Conservation (phyloP, 2,888 invertebrate genomes). For the Cotesia congregata region DNA sequence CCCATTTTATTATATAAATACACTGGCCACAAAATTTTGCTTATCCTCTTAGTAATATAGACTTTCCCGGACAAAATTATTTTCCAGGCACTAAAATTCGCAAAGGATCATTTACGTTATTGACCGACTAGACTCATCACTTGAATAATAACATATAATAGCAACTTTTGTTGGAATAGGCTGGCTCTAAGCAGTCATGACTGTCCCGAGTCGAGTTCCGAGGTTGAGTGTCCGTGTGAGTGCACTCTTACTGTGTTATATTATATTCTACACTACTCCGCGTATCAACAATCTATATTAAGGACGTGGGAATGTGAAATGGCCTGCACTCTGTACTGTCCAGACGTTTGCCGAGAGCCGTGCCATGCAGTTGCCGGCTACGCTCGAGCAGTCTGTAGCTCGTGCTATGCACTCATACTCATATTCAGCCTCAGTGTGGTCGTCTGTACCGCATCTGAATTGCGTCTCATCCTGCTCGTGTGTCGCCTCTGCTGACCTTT, state of each 20-base stretch:
- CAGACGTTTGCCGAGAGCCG: slow-evolving; percentile 39
- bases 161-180: not conserved
- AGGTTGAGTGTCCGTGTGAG: slow-evolving; percentile 28
- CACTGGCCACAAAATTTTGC: no score
- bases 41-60: no score
- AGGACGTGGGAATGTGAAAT: slow-evolving; percentile 67
- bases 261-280: slow-evolving; percentile 29
- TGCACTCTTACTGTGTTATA: slow-evolving; percentile 36
- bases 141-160: not conserved
- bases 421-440: no score
- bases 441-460: no score
- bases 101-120: no score
- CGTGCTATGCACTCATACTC: not conserved
- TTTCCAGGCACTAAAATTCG: no score
- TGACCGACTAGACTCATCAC: no score
- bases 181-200: not conserved
- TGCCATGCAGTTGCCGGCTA: slow-evolving; percentile 24
- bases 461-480: slow-evolving; percentile 11
- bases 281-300: slow-evolving; percentile 65
- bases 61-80: no score
- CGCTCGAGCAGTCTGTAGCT: slow-evolving; percentile 6
- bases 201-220: not conserved
- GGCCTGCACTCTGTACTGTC: slow-evolving; percentile 46
- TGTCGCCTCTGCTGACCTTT: slow-evolving; percentile 19
- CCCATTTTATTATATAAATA: no score